Percentiles rank a stretch among this genome's conserved stretches.
phyloP scores from a whole-genome alignment of 1,140 invertebrate species.

The Calephelis virginiensis region DNA sequence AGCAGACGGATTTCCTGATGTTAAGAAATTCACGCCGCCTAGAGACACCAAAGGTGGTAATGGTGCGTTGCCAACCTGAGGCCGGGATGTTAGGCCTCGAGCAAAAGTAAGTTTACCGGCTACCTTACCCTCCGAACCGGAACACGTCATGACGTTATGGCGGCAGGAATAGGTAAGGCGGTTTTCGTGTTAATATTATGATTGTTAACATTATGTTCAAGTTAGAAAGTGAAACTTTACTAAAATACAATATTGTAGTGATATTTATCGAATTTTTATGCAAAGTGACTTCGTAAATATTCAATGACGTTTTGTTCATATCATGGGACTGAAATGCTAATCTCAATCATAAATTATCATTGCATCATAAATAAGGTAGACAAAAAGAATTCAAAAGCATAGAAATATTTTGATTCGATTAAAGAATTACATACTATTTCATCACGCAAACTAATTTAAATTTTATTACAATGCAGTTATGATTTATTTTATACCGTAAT shows the following conservation, averaged over 20 bases:
- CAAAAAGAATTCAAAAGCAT: not conserved
- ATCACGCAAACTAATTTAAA: not conserved
- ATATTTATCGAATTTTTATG: slow-evolving; percentile 5
- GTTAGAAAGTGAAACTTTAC: too few species aligned
- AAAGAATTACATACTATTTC: not conserved
- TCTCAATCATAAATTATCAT: not conserved
- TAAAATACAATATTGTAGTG: not conserved
- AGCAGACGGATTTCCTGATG: too few species aligned
- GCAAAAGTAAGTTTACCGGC: too few species aligned
- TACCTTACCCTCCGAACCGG: too few species aligned
- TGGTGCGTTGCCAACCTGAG: too few species aligned
- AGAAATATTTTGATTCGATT: not conserved
- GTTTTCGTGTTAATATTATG: too few species aligned
- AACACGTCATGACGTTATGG: too few species aligned
- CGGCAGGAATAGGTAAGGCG: too few species aligned
- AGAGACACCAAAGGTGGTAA: too few species aligned
- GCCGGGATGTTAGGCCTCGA: too few species aligned
- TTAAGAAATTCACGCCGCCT: too few species aligned
- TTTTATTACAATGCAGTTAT: not conserved
- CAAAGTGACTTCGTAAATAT: slow-evolving; percentile 5
- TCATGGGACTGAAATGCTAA: slow-evolving; percentile 6
- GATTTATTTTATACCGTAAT: not conserved
- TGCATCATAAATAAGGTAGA: not conserved
- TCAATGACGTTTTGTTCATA: slow-evolving; percentile 4
- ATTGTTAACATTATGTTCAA: too few species aligned